Evolutionary conservation across 2,888 invertebrate genomes (phyloP).

Genomic region (Aradus depressus): DNA sequence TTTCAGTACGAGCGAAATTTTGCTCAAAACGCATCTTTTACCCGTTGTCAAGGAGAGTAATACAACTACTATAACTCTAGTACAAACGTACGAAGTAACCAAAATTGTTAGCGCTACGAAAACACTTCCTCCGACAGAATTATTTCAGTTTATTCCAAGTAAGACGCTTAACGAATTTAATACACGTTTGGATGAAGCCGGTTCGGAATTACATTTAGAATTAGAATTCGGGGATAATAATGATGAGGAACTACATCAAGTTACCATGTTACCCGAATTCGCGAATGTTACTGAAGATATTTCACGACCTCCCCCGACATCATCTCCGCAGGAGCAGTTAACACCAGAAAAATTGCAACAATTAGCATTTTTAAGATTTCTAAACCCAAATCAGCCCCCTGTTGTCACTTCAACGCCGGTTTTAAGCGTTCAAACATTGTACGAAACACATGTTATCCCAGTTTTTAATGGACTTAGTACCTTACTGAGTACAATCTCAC

Average conservation of each 20-base stretch:
- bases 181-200: constrained; percentile 76
- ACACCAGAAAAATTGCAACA: constrained; percentile 61
- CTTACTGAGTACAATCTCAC: constrained; percentile 63
- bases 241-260: constrained; percentile 35
- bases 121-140: constrained; percentile 77
- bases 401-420: constrained; percentile 69
- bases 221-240: constrained; percentile 75
- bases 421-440: constrained; percentile 62
- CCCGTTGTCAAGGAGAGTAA: constrained; percentile 66
- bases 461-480: constrained; percentile 64
- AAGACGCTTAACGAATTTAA: constrained; percentile 81
- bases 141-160: constrained; percentile 74
- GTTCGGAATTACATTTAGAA: constrained; percentile 74
- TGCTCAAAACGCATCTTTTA: constrained; percentile 78
- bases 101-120: constrained; percentile 81
- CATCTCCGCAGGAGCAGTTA: constrained; percentile 39
- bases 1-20: constrained; percentile 79
- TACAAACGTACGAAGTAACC: constrained; percentile 80
- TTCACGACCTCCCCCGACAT: constrained; percentile 34
- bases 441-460: constrained; percentile 72
- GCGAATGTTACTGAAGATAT: constrained; percentile 47
- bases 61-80: constrained; percentile 66
- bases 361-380: constrained; percentile 56
- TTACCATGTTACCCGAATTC: constrained; percentile 48
- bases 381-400: constrained; percentile 58